phyloP scores from a whole-genome alignment of 2,797 vertebrate genomes.

The Amblyraja radiata region DNA sequence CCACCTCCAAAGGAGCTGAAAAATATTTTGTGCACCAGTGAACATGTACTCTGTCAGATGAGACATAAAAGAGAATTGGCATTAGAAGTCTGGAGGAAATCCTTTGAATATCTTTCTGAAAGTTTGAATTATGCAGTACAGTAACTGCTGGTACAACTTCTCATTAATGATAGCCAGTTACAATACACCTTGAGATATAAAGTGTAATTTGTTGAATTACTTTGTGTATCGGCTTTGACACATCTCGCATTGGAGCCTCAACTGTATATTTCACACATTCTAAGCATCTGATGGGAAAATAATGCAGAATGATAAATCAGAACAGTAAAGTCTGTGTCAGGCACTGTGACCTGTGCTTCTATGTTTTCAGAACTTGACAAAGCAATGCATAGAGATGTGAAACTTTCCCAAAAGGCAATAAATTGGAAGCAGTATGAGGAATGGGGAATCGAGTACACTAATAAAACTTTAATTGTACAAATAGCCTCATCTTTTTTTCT shows the following conservation, averaged over 20 bases:
- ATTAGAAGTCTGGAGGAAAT: slow-evolving; percentile 29
- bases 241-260: not conserved
- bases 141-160: not conserved
- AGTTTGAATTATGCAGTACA: not conserved
- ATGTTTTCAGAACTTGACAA: not conserved
- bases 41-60: not conserved
- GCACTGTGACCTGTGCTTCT: not conserved
- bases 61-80: slow-evolving; percentile 17
- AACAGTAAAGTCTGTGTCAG: not conserved
- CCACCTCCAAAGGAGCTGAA: slow-evolving; percentile 26
- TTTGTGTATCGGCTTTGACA: not conserved
- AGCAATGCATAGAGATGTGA: not conserved
- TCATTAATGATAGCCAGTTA: slow-evolving; percentile 17
- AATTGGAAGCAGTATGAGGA: not conserved
- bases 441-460: not conserved
- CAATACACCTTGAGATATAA: not conserved
- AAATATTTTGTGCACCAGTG: not conserved
- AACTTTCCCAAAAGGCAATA: not conserved
- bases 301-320: slow-evolving; percentile 4
- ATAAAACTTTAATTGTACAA: not conserved
- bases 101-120: slow-evolving; percentile 13
- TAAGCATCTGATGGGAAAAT: not conserved
- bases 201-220: not conserved
- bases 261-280: not conserved
- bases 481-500: not conserved